Conservation (phyloP, 1,140 invertebrate species). For the Zaprionus ghesquierei region DNA sequence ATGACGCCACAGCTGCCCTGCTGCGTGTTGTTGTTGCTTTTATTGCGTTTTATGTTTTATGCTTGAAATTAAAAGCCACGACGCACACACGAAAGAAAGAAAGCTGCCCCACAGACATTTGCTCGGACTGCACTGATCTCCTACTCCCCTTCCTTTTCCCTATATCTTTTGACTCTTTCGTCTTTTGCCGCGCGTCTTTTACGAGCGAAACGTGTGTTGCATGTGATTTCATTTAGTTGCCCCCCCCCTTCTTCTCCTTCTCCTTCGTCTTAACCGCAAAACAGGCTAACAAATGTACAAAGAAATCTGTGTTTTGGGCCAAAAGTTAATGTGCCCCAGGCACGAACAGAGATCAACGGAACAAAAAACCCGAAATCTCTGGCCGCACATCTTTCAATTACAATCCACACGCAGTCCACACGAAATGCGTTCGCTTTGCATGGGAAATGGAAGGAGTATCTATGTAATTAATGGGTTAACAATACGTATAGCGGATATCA, state of each 20-base stretch:
- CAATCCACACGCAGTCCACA: slow-evolving; percentile 39
- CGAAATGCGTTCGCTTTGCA: not conserved
- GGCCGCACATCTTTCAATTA: slow-evolving; percentile 34
- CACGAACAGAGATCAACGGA: slow-evolving; percentile 16
- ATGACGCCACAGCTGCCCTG: slow-evolving; percentile 69
- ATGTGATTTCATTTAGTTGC: slow-evolving; percentile 73
- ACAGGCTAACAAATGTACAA: no score
- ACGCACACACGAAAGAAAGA: slow-evolving; percentile 20
- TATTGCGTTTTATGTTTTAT: slow-evolving; percentile 78
- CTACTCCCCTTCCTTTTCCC: not conserved
- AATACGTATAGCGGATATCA: not conserved
- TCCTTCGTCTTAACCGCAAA: slow-evolving; percentile 54
- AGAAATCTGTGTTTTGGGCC: not conserved
- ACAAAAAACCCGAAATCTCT: slow-evolving; percentile 22
- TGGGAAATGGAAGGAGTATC: not conserved
- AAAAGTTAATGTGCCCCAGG: slow-evolving; percentile 5
- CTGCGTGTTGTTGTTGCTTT: slow-evolving; percentile 38
- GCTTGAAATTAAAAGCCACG: slow-evolving; percentile 63
- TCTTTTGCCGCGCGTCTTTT: no score
- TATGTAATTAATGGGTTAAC: not conserved
- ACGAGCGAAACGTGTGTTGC: slow-evolving; percentile 64
- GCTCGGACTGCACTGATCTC: not conserved
- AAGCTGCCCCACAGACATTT: slow-evolving; percentile 28
- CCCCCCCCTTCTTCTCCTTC: not conserved
- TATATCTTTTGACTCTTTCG: slow-evolving; percentile 32